Conservation (phyloP, 2,888 invertebrate genomes). For the Nymphalis polychloros region DNA sequence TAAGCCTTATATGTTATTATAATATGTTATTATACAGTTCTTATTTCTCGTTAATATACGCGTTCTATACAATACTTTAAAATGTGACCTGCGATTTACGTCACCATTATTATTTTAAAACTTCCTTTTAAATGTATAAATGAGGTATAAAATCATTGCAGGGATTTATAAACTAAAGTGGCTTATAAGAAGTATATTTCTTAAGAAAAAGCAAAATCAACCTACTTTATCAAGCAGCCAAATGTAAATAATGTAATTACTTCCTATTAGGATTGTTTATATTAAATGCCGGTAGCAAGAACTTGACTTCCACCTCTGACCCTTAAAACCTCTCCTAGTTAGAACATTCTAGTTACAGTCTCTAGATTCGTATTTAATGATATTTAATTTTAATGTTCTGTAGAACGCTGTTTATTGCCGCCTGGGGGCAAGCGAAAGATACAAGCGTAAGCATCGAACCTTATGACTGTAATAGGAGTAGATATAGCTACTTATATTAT, state of each 20-base stretch:
- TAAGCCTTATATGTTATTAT: too few relatives aligned
- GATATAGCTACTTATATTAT: constrained; percentile 10
- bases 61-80: too few relatives aligned
- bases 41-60: too few relatives aligned
- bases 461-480: constrained; percentile 5
- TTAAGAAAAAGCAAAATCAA: not conserved
- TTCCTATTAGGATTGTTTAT: constrained; percentile 24
- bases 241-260: constrained; percentile 22
- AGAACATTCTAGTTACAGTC: constrained; percentile 21
- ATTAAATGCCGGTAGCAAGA: constrained; percentile 26
- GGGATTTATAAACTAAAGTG: too few relatives aligned
- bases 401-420: constrained; percentile 15
- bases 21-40: too few relatives aligned
- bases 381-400: constrained; percentile 26
- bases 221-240: constrained; percentile 1
- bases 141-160: too few relatives aligned
- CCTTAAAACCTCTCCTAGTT: constrained; percentile 23
- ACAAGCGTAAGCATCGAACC: constrained; percentile 16
- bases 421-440: constrained; percentile 14
- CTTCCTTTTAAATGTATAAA: too few relatives aligned
- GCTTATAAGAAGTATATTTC: too few relatives aligned
- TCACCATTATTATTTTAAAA: too few relatives aligned
- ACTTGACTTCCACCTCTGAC: constrained; percentile 28
- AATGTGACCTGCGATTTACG: too few relatives aligned
- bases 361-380: constrained; percentile 19